Percentiles rank a stretch among this genome's conserved stretches.
Conservation (phyloP, 1,140 invertebrate species). For the Trichogramma pretiosum region DNA sequence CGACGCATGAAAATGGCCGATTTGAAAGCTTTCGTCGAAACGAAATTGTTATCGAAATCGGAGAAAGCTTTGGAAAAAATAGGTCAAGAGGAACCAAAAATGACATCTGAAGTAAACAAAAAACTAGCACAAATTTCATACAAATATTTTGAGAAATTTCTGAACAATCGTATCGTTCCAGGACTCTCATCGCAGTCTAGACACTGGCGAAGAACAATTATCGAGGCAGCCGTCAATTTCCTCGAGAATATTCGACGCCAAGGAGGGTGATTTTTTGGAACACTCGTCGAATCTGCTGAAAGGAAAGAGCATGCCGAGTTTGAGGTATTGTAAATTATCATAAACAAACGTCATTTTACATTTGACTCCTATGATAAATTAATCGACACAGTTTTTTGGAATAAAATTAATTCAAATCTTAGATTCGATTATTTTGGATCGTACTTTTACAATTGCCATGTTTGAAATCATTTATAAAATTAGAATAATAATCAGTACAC, state of each 20-base stretch:
- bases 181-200: conserved; percentile 71
- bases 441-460: too few relatives aligned
- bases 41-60: conserved; percentile 81
- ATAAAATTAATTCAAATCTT: too few relatives aligned
- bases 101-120: conserved; percentile 47
- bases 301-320: conserved; percentile 90
- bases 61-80: conserved; percentile 86
- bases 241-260: conserved; percentile 50
- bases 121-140: conserved; percentile 16
- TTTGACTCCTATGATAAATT: too few relatives aligned
- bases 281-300: conserved; percentile 68
- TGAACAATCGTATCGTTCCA: too few relatives aligned
- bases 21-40: conserved; percentile 81
- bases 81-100: conserved; percentile 64
- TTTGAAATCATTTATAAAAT: too few relatives aligned
- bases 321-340: conserved; percentile 57
- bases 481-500: too few relatives aligned
- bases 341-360: too few relatives aligned
- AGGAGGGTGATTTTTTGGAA: conserved; percentile 37
- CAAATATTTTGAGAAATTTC: too few relatives aligned
- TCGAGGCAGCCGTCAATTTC: conserved; percentile 57
- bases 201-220: conserved; percentile 64
- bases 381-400: too few relatives aligned
- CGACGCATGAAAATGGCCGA: conserved; percentile 84
- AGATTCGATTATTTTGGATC: too few relatives aligned